Evolutionary conservation across 2,888 invertebrate species (phyloP), one percentile per base, ranked within the genome.

Genomic region (Mesorhabditis sp.): DNA sequence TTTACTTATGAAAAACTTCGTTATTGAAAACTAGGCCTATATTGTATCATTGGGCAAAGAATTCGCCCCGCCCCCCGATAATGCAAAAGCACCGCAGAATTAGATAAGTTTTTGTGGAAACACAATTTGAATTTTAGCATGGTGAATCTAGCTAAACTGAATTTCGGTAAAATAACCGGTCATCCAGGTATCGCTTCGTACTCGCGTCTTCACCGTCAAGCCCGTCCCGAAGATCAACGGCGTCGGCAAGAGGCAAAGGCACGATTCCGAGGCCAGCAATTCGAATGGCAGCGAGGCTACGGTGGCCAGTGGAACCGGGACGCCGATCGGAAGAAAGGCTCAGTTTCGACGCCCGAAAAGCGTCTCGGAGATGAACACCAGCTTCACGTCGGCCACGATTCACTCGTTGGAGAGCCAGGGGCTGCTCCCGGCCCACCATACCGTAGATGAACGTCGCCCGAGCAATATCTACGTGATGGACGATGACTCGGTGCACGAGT

Each of bases 391-490:
- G 41, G 82, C 83, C 4, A 84, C 84, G 4, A 79, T 84, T 62
- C 83, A 84, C 69, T 79, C 79, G 28, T 68, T 77, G 67, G 83
- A 82, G 63, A 75, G 75, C 58, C 73, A 72, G 66, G 58, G 58
- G n/a, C 58, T 50, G 2, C n/a, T 50, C 10, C 58, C 58, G 58
- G 58, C n/a, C 7, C 58, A 50, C 10, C 72, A 74, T 67, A 68
- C 72, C 44, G 62, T 61, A 13, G 71, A 72, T 4, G 75, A 74
- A 45, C 62, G 83, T 43, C 68, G 83, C 45, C 78, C 79, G 1
- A 76, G 76, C 13, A 82, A 84, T 69, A 80, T 83, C 63, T 84
- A 84, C 73, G 79, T 84, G 76, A 77, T 84, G 69, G 84, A 84
- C 67, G 84, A 83, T 66, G 83, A 83, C 70, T 76, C 76, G n/a